Percentiles rank a stretch among this genome's conserved stretches.
These are phyloP conservation scores for Hermaeophaga mercurialis DNA, from an alignment of 2,888 invertebrate species.

Conservation along the genomic window DNA sequence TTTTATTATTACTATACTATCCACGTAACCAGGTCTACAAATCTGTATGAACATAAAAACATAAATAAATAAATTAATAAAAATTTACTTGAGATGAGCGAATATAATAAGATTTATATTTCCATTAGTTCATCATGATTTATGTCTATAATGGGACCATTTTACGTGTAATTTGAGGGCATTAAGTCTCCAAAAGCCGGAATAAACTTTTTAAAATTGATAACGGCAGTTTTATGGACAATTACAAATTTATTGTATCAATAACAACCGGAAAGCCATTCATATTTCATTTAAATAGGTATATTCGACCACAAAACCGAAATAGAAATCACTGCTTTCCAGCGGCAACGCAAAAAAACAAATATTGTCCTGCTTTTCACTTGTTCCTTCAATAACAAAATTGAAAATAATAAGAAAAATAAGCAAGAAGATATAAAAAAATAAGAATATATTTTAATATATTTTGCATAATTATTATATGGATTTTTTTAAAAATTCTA, in stretches of 20 bases:
- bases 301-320: not conserved
- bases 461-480: no score
- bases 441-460: no score
- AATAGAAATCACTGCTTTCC: not conserved
- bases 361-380: no score
- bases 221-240: constrained; percentile 4
- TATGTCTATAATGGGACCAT: not conserved
- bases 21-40: no score
- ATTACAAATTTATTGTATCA: constrained; percentile 15
- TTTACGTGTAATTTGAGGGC: not conserved
- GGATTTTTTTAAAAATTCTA: no score
- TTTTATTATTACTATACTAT: no score
- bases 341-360: not conserved
- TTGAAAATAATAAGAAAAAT: no score
- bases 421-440: no score
- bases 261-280: constrained; percentile 8
- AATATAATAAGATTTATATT: not conserved
- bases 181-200: not conserved
- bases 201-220: not conserved
- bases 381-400: no score
- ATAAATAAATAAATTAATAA: no score
- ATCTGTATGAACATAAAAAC: no score
- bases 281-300: constrained; percentile 7
- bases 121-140: not conserved
- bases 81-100: no score